Evolutionary conservation across 2,797 vertebrate species (phyloP), one percentile per base, ranked within the genome.

Genomic region (Gobionotothen gibberifrons): DNA sequence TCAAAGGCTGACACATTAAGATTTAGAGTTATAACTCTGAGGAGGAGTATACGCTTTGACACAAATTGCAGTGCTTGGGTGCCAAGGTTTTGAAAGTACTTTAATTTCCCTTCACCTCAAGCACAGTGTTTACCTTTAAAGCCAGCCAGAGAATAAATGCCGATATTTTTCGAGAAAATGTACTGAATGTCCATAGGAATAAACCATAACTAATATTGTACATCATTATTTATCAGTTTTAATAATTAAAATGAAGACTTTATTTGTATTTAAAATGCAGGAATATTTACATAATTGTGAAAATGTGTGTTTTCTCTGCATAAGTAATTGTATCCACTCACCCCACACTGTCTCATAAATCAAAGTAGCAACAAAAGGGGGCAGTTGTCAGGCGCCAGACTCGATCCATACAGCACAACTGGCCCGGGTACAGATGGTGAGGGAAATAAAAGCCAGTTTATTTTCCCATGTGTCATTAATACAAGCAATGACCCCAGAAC

Each of bases 401-500:
- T 77, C 55, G 66, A 74, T 84, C 72, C 60, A 72, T 67, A 78
- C 79, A 62, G 29, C 72, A 69, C 78, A 70, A 78, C 69, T 85
- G 67, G 32, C 6, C 32, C 32, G 3, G 63, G 69, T 83, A 76
- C 87, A 92, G 81, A 91, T 89, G 82, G 82, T 62, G 82, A 84
- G 84, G 67, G 74, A 79, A 82, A 83, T 79, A 85, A 82, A 87
- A 84, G 69, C 62, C 86, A 82, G 82, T 87, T 88, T 78, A 82
- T 82, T 88, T 87, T 76, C 39, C 74, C 68, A 87, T 65, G 83
- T 84, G 54, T 89, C 87, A 90, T 92, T 90, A 92, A 89, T 85
- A 82, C 69, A 57, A 85, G 79, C 88, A 84, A 76, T 75, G 88
- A 90, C 85, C 88, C 78, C 62, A 9, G 62, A 74, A 69, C 81